Conservation (phyloP, 2,888 invertebrate species). For the Pristionchus fissidentatus region DNA sequence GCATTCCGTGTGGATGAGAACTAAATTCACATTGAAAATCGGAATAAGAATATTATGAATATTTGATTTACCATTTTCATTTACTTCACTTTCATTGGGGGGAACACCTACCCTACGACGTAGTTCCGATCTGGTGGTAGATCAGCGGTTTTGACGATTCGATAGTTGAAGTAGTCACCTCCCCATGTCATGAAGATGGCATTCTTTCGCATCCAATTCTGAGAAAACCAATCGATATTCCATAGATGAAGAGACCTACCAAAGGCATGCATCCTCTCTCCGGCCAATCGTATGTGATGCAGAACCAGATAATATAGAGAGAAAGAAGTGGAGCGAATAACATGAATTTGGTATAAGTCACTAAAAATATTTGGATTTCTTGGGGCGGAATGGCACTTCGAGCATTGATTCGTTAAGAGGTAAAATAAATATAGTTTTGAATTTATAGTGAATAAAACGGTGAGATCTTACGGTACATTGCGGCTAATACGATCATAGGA, state of each 20-base stretch:
- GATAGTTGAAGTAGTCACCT: slow-evolving; percentile 17
- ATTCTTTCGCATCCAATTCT: neutral
- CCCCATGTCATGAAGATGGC: neutral
- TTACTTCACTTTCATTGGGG: neutral
- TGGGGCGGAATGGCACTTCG: no score
- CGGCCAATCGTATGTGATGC: neutral
- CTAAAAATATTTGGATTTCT: neutral
- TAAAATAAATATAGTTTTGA: neutral
- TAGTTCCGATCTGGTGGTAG: neutral
- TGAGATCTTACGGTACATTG: neutral
- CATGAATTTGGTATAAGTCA: neutral
- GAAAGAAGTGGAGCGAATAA: neutral
- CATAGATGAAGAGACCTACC: neutral
- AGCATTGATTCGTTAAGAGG: no score
- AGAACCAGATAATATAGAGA: neutral
- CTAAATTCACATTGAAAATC: neutral
- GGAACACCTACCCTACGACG: neutral
- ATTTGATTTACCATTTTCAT: no score
- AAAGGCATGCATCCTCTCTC: slow-evolving; percentile 5
- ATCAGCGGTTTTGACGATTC: slow-evolving; percentile 5
- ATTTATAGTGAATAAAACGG: neutral
- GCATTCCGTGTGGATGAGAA: slow-evolving; percentile 10
- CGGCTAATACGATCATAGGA: neutral
- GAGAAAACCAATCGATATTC: neutral
- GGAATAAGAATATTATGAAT: neutral